Base-by-base conservation (phyloP, 2,113 vertebrate genomes). In the Pelmatolapia mariae region DNA sequence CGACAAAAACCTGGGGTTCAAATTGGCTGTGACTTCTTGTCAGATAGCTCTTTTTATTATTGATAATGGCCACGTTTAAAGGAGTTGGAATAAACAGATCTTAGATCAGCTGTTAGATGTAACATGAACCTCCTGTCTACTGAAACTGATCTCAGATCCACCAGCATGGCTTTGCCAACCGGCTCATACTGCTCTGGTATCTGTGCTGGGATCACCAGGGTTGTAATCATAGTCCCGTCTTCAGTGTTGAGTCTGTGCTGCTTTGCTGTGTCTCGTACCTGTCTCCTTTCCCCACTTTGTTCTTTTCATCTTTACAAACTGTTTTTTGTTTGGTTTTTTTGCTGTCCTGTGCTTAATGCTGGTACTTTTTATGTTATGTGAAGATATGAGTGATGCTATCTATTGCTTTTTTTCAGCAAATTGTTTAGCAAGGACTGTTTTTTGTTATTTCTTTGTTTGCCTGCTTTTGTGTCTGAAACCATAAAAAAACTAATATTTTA, bases 171-270 rank as follows among this genome's bases (percentile, higher is more conserved):
- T 90, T 81, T 78, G 83, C 89, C 87, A 79, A 87, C 71, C 22
- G 61, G 47, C 87, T 73, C 86, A 68, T 90, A 79, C 89, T 85
- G 80, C 87, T 40, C 56, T 80, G 81, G 83, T 94, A 95, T 94
- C 93, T 92, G 91, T 63, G 91, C 83, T 63, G 90, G 91, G 88
- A 96, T 96, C 92, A 47, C 80, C 87, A 7, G 89, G 91, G 89
- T 86, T 36, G 84, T 87, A 95, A 95, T 95, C 95, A 68, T 18
- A 59, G 84, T 71, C 88, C 83, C 68, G 86, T 80, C 84, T 87
- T 92, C 83, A 40, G 86, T 94, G 94, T 95, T 95, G 92, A 95
- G 94, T 96, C 94, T 96, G 94, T 92, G 89, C 80, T 31, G 90
- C 93, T 92, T 93, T 95, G 89, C 92, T 96, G 88, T 95, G 95